Conservation (phyloP, 64 coral and sea anemone genomes). For the Astreopora myriophthalma region DNA sequence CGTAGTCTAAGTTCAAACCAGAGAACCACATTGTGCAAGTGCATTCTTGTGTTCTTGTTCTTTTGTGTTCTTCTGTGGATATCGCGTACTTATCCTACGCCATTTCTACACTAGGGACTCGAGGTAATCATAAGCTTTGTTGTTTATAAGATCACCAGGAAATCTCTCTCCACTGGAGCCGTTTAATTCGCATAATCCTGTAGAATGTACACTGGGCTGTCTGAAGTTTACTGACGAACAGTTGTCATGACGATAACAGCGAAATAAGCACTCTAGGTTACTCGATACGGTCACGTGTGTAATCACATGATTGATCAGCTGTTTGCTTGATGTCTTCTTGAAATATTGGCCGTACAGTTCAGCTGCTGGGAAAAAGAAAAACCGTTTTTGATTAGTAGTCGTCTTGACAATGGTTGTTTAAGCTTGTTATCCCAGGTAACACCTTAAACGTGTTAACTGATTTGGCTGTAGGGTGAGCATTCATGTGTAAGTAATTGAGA, state of each 20-base stretch:
- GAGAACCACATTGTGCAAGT: no score
- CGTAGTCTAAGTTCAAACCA: no score
- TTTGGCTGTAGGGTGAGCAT: no score
- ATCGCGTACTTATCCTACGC: neutral
- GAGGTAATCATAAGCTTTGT: neutral
- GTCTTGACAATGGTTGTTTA: no score
- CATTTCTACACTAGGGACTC: neutral
- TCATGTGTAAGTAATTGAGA: no score
- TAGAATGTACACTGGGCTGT: neutral
- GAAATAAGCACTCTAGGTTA: conserved; percentile 29
- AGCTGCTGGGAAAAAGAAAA: neutral
- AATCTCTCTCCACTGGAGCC: neutral
- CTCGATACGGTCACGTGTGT: neutral
- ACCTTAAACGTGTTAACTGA: no score
- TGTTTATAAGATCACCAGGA: neutral
- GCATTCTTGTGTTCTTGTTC: no score
- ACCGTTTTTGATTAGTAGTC: no score
- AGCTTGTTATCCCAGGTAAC: no score
- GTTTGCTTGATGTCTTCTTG: neutral
- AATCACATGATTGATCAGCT: conserved; percentile 6
- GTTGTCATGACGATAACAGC: neutral
- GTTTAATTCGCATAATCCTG: conserved; percentile 14
- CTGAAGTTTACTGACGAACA: conserved; percentile 33
- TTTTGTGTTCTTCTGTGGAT: neutral
- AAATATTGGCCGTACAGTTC: neutral